Conservation (phyloP, 1,140 invertebrate species). For the Drosophila azteca region DNA sequence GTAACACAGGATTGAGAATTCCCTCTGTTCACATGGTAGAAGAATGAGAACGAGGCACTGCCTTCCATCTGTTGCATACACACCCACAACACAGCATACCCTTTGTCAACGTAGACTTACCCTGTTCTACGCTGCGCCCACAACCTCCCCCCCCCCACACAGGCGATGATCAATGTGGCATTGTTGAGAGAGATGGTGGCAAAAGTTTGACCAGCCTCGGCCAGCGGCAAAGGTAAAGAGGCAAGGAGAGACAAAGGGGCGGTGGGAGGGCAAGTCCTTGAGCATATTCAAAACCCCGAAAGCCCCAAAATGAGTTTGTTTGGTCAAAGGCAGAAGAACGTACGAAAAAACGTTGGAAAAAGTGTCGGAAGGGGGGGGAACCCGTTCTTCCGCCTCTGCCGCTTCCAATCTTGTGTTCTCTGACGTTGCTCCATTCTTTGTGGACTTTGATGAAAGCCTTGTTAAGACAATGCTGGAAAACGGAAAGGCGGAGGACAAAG, state of each 20-base stretch:
- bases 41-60: too few relatives aligned
- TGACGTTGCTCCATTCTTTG: conserved; percentile 6
- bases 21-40: too few relatives aligned
- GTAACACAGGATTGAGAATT: too few relatives aligned
- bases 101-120: too few relatives aligned
- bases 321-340: background rate
- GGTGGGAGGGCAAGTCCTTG: conserved; percentile 41
- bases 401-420: background rate
- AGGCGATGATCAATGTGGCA: conserved; percentile 41
- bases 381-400: too few relatives aligned
- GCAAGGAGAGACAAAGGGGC: background rate
- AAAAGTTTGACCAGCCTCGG: background rate
- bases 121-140: background rate
- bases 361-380: conserved; percentile 26
- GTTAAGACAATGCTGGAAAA: conserved; percentile 12
- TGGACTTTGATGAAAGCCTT: conserved; percentile 19
- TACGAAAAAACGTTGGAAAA: too few relatives aligned
- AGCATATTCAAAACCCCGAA: conserved; percentile 53
- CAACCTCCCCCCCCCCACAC: background rate
- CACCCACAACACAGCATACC: too few relatives aligned
- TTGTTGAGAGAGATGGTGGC: conserved; percentile 9
- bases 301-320: conserved; percentile 47
- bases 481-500: too few relatives aligned
- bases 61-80: too few relatives aligned
- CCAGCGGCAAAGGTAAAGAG: background rate